Evolutionary conservation across 1,140 invertebrate species (phyloP).

Genomic region (Halyomorpha halys): DNA sequence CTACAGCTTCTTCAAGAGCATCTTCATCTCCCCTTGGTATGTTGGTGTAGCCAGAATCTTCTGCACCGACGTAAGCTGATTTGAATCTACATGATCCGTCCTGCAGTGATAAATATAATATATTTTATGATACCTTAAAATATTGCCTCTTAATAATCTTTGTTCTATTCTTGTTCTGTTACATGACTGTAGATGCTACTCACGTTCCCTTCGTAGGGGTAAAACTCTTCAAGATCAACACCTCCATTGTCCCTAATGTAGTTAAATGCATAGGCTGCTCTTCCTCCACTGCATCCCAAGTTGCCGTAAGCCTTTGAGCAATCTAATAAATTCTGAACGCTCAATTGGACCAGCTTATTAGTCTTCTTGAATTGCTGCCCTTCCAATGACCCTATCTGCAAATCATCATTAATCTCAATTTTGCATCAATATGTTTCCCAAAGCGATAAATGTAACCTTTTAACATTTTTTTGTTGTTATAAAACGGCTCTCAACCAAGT

Average conservation of each 20-base stretch:
- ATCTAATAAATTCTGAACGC: slow-evolving; percentile 93
- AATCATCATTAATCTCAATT: too few species aligned
- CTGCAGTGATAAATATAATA: background rate
- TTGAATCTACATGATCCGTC: background rate
- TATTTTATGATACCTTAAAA: too few species aligned
- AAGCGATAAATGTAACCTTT: too few species aligned
- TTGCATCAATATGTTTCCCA: too few species aligned
- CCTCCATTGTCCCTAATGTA: slow-evolving; percentile 81
- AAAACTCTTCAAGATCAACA: slow-evolving; percentile 81
- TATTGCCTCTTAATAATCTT: too few species aligned
- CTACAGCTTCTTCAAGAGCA: background rate
- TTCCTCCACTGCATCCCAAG: slow-evolving; percentile 88
- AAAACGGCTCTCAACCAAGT: too few species aligned
- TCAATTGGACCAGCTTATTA: slow-evolving; percentile 73
- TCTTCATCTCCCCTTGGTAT: background rate
- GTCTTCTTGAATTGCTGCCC: slow-evolving; percentile 82
- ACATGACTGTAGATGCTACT: background rate
- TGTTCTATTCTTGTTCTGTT: too few species aligned
- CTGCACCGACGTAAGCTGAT: background rate
- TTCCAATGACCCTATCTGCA: slow-evolving; percentile 83
- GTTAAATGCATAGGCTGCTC: slow-evolving; percentile 88
- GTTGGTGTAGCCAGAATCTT: background rate
- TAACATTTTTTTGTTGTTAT: too few species aligned
- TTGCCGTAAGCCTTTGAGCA: slow-evolving; percentile 84
- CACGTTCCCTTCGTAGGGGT: slow-evolving; percentile 52